Percentiles rank a stretch among this genome's conserved stretches.
phyloP scores from a whole-genome alignment of 1,140 invertebrate species.

The Drosophila repleta region DNA sequence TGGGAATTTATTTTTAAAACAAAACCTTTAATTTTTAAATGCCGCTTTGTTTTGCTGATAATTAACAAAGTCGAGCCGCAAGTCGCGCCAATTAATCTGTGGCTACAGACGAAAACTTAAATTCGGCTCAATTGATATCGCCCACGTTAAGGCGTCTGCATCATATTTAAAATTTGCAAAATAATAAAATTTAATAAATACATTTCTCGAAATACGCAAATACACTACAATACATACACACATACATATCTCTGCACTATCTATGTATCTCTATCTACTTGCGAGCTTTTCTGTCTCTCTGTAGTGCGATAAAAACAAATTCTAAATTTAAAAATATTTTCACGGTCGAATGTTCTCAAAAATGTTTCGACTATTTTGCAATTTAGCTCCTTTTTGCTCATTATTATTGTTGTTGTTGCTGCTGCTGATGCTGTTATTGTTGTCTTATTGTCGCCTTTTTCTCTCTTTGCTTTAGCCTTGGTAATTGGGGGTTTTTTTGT shows the following conservation, averaged over 20 bases:
- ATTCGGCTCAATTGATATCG: slow-evolving; percentile 42
- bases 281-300: not conserved
- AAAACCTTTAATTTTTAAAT: slow-evolving; percentile 20
- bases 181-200: not conserved
- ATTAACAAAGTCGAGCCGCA: slow-evolving; percentile 53
- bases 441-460: too few species aligned
- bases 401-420: slow-evolving; percentile 25
- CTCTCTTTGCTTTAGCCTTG: slow-evolving; percentile 40
- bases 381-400: slow-evolving; percentile 36
- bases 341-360: slow-evolving; percentile 61
- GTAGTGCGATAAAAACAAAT: slow-evolving; percentile 48
- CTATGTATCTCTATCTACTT: slow-evolving; percentile 5
- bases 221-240: slow-evolving; percentile 14
- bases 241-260: slow-evolving; percentile 2
- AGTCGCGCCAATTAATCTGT: slow-evolving; percentile 14
- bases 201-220: slow-evolving; percentile 7
- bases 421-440: too few species aligned
- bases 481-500: slow-evolving; percentile 16
- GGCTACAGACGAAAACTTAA: slow-evolving; percentile 20
- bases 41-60: slow-evolving; percentile 23
- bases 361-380: slow-evolving; percentile 54
- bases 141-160: slow-evolving; percentile 49
- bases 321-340: slow-evolving; percentile 73
- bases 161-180: slow-evolving; percentile 20
- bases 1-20: slow-evolving; percentile 63